Evolutionary conservation across 2,113 vertebrate species (phyloP), one percentile per base, ranked within the genome.

Genomic region (Nycticebus coucang): DNA sequence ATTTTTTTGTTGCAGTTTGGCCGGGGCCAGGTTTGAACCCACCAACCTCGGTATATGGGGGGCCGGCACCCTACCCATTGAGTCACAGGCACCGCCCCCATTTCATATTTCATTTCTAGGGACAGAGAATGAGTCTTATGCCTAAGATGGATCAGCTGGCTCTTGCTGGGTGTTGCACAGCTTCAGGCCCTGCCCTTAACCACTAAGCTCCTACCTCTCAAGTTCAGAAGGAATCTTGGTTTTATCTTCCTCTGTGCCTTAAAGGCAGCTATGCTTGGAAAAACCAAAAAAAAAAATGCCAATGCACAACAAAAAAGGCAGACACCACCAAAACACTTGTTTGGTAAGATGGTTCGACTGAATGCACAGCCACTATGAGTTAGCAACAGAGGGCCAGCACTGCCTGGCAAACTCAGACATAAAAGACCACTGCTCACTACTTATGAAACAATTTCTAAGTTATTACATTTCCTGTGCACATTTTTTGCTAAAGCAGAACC

Each of bases 261-360:
- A 24, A n/a, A 86, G 64, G 53, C 30, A 26, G 55, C 33, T 59
- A 41, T 28, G 30, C 22, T 83, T 75, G 66, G 53, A 72, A 72
- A 95, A 82, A 66, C 60, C 53, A 84, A 28, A 68, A 80, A 28
- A 68, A 80, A 66, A 90, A 92, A 87, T 4, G n/a, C 37, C 74
- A 77, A 35, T 30, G 17, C 87, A 50, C 77, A 50, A 82, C 59
- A 59, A 62, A 59, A 78, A 82, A 21, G 62, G 69, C 19, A n/a
- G 3, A 71, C 4, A 19, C 17, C n/a, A 37, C 35, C 1, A n/a
- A 85, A 93, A 79, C 0, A 57, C 85, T 19, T 19, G 0, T 15
- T 19, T 0, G 12, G 69, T 33, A 24, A 45, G 89, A 60, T 0
- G 19, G 50, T 18, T 5, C 2, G 2, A 64, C 21, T 1, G 62